These are phyloP conservation scores for Paraescarpia echinospica DNA, from an alignment of 1,140 invertebrate species.

Conservation along the genomic window DNA sequence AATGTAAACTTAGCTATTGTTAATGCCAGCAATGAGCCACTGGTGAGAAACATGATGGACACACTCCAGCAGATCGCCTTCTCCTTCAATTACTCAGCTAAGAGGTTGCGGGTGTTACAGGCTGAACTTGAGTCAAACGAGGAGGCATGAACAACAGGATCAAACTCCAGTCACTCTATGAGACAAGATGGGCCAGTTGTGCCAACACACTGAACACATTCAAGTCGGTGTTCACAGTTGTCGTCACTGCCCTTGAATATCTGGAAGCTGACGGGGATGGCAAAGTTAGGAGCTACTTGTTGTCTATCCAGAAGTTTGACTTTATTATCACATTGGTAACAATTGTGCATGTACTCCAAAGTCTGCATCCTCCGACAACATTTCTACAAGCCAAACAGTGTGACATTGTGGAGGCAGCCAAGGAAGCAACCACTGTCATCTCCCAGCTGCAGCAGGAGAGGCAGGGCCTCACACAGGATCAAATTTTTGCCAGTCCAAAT, in stretches of 20 bases:
- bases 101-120: not conserved
- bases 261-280: not conserved
- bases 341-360: not conserved
- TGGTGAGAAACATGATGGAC: slow-evolving; percentile 9
- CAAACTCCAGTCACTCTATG: slow-evolving; percentile 9
- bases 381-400: not conserved
- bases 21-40: not conserved
- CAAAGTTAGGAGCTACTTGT: not conserved
- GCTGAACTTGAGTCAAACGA: not conserved
- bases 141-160: not conserved
- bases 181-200: slow-evolving; percentile 8
- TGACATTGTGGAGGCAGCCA: not conserved
- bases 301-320: not conserved
- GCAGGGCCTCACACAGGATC: no score
- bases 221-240: not conserved
- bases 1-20: not conserved
- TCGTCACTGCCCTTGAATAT: not conserved
- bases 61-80: slow-evolving; percentile 15
- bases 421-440: not conserved
- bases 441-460: not conserved
- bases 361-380: not conserved
- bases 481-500: no score
- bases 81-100: slow-evolving; percentile 3
- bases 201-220: not conserved
- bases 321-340: not conserved